phyloP scores from a whole-genome alignment of 1,140 invertebrate genomes.

The Pentalonia nigronervosa region DNA sequence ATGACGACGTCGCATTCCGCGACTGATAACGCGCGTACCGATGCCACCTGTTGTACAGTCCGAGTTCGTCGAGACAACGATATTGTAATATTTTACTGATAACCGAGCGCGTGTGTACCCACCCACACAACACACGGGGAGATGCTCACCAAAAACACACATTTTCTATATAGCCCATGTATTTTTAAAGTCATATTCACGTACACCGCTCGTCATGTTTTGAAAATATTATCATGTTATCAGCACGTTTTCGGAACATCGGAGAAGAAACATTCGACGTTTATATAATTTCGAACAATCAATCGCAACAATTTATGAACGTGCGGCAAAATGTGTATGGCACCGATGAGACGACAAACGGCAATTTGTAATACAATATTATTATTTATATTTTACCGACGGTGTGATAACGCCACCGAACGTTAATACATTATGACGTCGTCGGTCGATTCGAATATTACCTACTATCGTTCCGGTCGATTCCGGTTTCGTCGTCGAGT shows the following conservation, averaged over 20 bases:
- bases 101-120: not conserved
- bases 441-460: not conserved
- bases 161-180: not conserved
- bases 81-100: not conserved
- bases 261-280: not conserved
- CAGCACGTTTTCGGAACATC: not conserved
- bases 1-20: not conserved
- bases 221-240: not conserved
- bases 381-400: not conserved
- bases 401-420: not conserved
- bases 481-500: slow-evolving; percentile 3
- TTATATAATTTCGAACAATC: not conserved
- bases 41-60: not conserved
- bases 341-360: not conserved
- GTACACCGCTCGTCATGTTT: not conserved
- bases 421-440: not conserved
- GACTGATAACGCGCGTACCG: not conserved
- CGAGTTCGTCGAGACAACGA: not conserved
- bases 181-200: not conserved
- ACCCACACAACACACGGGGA: not conserved
- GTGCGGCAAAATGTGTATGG: not conserved
- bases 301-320: not conserved
- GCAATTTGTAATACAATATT: not conserved
- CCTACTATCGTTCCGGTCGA: not conserved
- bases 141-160: no score